These are phyloP conservation scores for Suricata suricatta DNA, from an alignment of 2,113 vertebrate genomes.

Conservation along the genomic window DNA sequence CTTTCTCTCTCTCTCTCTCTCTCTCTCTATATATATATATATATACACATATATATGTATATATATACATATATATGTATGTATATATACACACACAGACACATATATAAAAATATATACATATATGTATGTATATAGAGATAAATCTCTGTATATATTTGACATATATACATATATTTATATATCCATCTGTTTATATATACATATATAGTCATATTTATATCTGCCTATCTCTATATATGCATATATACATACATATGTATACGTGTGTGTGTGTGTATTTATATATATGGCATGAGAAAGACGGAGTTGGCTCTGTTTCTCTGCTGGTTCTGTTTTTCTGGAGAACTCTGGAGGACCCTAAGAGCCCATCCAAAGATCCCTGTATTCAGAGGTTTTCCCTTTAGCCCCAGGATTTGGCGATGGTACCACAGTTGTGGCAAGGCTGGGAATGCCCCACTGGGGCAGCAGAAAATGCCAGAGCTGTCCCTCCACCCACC, in stretches of 20 bases:
- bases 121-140: background rate
- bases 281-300: background rate
- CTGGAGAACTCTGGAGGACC: background rate
- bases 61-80: background rate
- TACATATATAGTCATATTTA: background rate
- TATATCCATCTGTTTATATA: background rate
- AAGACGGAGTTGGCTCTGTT: background rate
- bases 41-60: background rate
- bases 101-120: background rate
- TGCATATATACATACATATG: background rate
- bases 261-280: background rate
- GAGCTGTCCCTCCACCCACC: background rate
- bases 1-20: background rate
- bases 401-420: background rate
- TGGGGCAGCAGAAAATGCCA: background rate
- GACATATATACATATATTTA: background rate
- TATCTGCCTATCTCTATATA: background rate
- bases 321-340: background rate
- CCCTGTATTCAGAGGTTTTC: background rate
- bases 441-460: background rate
- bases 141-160: background rate
- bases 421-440: background rate
- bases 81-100: background rate
- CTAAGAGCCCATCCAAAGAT: background rate
- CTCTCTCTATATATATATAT: too few species aligned